Base-by-base conservation (phyloP, 2,888 invertebrate species). In the Melanargia galathea region DNA sequence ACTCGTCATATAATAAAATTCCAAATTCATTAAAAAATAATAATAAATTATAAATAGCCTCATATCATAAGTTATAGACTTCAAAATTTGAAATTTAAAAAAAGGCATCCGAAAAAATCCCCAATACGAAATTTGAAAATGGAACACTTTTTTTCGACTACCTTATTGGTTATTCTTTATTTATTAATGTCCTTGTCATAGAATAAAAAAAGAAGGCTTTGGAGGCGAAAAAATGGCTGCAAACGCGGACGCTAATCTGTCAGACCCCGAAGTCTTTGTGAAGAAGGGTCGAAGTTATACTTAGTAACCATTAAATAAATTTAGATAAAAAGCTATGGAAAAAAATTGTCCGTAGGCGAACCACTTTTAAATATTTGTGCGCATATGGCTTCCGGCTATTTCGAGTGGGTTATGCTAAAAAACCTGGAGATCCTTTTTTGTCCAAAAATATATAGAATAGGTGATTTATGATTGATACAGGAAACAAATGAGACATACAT, bases 291-390 rank as follows among this genome's bases (percentile, higher is more conserved):
- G 77, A 80, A 81, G 78, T 81, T 75, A 86, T 81, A 87, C 84
- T 86, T 85, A 86, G 86, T 86, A 83, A 87, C 90, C 85, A 90
- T 91, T 90, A 89, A 90, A 88, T 90, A 89, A 87, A 90, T 87
- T 87, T 80, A 79, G 76, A 82, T 82, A 87, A 84, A 83, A 75
- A 64, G 48, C 62, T 69, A 66, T 71, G 59, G 64, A 80, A 85
- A 87, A n/a, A 87, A 87, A 82, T 71, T 77, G 76, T 79, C 83
- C 82, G 75, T 79, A 79, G 83, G 82, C 82, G 77, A 80, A 84
- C 86, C 88, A 84, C 82, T 87, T 82, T 84, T 85, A 86, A 87
- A 90, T 90, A 89, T 90, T 90, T 90, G 88, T 88, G 81, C 84
- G 75, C 90, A 88, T 81, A 89, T 87, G 89, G 87, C 88, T 91